Base-by-base conservation (phyloP, 2,888 invertebrate genomes). In the Caradrina kadenii region DNA sequence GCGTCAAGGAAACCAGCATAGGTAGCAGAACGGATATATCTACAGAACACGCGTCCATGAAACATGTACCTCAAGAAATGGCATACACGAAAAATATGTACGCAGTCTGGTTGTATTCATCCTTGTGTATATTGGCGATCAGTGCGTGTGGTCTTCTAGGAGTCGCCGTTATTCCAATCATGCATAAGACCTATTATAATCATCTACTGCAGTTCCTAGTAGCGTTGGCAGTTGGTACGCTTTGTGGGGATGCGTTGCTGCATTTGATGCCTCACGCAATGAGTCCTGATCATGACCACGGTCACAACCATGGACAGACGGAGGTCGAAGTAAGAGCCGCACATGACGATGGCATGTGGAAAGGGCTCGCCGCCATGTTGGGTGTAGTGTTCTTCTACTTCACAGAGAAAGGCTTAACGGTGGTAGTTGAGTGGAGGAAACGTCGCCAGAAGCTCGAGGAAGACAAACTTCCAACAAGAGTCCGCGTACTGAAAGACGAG, bases 381-480 rank as follows among this genome's bases (percentile, higher is more conserved):
- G 99, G 99, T 0, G 97, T 99, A 4, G 97, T 98, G 11, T 97
- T 98, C 92, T 99, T 99, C 95, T 99, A 99, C 90, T 97, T 98
- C 80, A 98, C 98, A 6, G 99, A 99, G 90, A 97, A 98, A 87
- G 97, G 98, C 0, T 93, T 98, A 42, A 97, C 97, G 7, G 96
- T 98, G 77, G 96, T 98, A 7, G 97, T 98, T 0, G 98, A 98
- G 86, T 98, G 98, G 98, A 96, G 98, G 56, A 98, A 98, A 85
- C 95, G 97, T 53, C 96, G 97, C 35, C 97, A 98, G 84, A 97
- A 97, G 90, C 96, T 97, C 55, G 97, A 97, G 76, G 97, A 97
- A 50, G 96, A 94, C 73, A 94, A 96, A 79, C 96, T 97, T 22
- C 97, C 97, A 0, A 93, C 97, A 2, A 96, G 97, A 79, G 97